These are phyloP conservation scores for Antennarius maculatus DNA, from an alignment of 2,797 vertebrate species.

Conservation along the genomic window DNA sequence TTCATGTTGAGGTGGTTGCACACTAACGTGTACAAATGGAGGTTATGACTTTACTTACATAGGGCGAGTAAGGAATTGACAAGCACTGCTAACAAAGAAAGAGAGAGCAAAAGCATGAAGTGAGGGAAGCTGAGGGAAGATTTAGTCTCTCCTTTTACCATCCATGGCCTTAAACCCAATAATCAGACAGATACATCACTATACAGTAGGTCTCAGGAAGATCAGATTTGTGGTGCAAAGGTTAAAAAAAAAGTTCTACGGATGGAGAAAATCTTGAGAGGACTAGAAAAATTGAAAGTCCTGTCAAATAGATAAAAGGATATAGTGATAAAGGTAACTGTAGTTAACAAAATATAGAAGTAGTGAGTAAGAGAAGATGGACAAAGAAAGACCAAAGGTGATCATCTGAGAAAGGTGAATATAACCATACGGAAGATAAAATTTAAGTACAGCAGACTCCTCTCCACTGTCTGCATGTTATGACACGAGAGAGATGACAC, in stretches of 20 bases:
- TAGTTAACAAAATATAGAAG: conserved; percentile 57
- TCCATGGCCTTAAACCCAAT: conserved; percentile 20
- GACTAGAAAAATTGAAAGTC: conserved; percentile 55
- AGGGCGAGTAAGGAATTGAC: conserved; percentile 50
- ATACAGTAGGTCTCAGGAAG: conserved; percentile 38
- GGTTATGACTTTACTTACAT: conserved; percentile 73
- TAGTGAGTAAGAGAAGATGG: conserved; percentile 35
- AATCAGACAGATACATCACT: conserved; percentile 45
- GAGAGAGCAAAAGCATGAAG: conserved; percentile 21
- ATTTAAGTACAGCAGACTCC: not conserved
- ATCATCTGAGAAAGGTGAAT: conserved; percentile 47
- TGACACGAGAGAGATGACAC: conserved; percentile 33
- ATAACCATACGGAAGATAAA: conserved; percentile 34
- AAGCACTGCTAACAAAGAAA: conserved; percentile 51
- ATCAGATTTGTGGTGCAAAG: conserved; percentile 43
- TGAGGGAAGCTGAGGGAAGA: conserved; percentile 29
- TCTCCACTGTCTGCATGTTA: conserved; percentile 13
- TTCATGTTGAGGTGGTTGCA: conserved; percentile 74
- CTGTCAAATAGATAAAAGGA: conserved; percentile 52
- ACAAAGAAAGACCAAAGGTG: conserved; percentile 39
- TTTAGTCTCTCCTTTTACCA: conserved; percentile 21
- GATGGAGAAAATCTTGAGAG: conserved; percentile 57
- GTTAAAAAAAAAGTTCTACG: conserved; percentile 26
- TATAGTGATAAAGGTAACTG: conserved; percentile 48
- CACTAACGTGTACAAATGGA: conserved; percentile 85